Conservation (phyloP, 2,888 invertebrate species). For the Parochlus steinenii region DNA sequence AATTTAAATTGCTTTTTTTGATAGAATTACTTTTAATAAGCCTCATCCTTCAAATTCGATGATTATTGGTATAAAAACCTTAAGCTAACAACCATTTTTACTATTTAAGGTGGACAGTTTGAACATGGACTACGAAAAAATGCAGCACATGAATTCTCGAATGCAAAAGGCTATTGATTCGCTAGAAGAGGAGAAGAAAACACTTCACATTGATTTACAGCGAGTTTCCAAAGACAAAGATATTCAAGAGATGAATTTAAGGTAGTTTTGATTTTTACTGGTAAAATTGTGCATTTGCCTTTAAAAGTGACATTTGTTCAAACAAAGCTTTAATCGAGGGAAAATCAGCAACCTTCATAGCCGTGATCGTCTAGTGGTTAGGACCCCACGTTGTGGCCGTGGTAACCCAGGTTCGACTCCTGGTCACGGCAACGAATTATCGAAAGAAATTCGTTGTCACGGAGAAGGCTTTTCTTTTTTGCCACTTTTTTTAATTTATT, state of each 20-base stretch:
- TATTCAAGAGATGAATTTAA: slow-evolving; percentile 47
- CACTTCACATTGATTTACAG: slow-evolving; percentile 57
- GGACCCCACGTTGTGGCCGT: slow-evolving; percentile 14
- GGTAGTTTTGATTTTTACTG: slow-evolving; percentile 25
- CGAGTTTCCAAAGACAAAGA: slow-evolving; percentile 58
- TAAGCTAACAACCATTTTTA: not conserved
- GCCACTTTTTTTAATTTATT: not conserved
- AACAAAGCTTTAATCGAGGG: not conserved
- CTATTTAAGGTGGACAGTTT: slow-evolving; percentile 48
- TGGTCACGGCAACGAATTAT: slow-evolving; percentile 13
- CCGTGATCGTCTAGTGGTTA: slow-evolving; percentile 14
- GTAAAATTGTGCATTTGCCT: not conserved
- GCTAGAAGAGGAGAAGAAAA: slow-evolving; percentile 59
- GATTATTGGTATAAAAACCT: not conserved
- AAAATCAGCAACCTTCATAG: slow-evolving; percentile 1
- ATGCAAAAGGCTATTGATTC: slow-evolving; percentile 59
- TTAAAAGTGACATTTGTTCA: not conserved
- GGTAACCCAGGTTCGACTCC: slow-evolving; percentile 13
- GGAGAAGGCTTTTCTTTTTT: too few relatives aligned
- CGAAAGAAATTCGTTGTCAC: too few relatives aligned
- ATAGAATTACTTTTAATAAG: too few relatives aligned
- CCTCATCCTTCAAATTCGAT: not conserved
- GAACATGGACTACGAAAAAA: slow-evolving; percentile 61
- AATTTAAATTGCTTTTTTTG: too few relatives aligned
- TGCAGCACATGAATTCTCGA: slow-evolving; percentile 54